These are phyloP conservation scores for Pipa parva DNA, from an alignment of 2,113 vertebrate genomes.

Conservation along the genomic window DNA sequence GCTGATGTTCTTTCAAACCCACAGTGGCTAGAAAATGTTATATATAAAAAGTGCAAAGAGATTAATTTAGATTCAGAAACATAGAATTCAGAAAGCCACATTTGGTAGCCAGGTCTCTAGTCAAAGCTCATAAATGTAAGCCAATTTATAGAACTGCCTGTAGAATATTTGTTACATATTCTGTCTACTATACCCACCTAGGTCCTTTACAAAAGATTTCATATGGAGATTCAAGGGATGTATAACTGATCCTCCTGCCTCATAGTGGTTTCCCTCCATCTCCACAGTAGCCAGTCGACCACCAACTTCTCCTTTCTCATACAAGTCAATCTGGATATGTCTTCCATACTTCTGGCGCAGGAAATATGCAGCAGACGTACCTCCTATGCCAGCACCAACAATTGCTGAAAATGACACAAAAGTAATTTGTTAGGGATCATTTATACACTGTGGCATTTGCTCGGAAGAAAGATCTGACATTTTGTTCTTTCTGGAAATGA, in stretches of 20 bases:
- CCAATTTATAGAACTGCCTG: no score
- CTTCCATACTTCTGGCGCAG: constrained; percentile 83
- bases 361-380: constrained; percentile 76
- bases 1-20: no score
- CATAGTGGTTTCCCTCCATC: constrained; percentile 69
- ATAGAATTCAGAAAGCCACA: no score
- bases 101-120: no score
- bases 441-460: neutral
- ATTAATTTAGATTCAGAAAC: no score
- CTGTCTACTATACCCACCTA: constrained; percentile 65
- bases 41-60: no score
- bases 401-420: constrained; percentile 63
- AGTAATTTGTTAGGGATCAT: neutral
- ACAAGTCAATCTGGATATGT: constrained; percentile 74
- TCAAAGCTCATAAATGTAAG: no score
- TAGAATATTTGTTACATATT: neutral
- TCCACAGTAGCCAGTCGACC: constrained; percentile 74
- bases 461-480: no score
- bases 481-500: no score
- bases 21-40: no score
- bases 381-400: constrained; percentile 85
- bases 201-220: constrained; percentile 83
- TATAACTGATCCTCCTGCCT: constrained; percentile 75
- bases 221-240: constrained; percentile 92
- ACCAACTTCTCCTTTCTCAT: constrained; percentile 71